phyloP scores from a whole-genome alignment of 1,140 invertebrate species.

The Spodoptera frugiperda region DNA sequence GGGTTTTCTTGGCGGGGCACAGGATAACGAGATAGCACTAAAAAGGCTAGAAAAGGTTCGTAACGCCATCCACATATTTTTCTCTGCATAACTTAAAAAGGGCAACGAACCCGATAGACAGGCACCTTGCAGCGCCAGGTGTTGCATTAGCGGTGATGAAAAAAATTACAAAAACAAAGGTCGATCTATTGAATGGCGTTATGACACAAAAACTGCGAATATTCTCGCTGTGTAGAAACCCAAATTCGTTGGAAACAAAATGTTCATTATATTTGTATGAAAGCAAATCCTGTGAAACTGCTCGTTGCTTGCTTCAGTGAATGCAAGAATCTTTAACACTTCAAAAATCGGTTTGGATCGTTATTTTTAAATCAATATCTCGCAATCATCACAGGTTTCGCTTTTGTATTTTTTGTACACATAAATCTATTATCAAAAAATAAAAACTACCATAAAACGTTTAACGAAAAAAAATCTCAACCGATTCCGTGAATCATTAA shows the following conservation, averaged over 20 bases:
- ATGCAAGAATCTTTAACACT: not conserved
- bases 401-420: constrained; percentile 23
- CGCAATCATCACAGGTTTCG: constrained; percentile 16
- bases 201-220: constrained; percentile 47
- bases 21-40: constrained; percentile 52
- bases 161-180: constrained; percentile 43
- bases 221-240: constrained; percentile 34
- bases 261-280: constrained; percentile 27
- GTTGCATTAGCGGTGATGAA: constrained; percentile 42
- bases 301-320: no score
- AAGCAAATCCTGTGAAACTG: constrained; percentile 31
- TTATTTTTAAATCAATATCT: not conserved
- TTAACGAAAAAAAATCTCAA: constrained; percentile 36
- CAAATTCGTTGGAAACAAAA: constrained; percentile 38
- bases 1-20: constrained; percentile 65
- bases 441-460: constrained; percentile 45
- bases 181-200: constrained; percentile 51
- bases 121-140: constrained; percentile 41
- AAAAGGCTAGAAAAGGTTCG: constrained; percentile 51
- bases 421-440: constrained; percentile 33
- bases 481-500: constrained; percentile 47
- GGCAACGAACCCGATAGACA: constrained; percentile 35
- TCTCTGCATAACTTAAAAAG: constrained; percentile 43
- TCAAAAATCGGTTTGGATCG: no score
- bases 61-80: constrained; percentile 52